Conservation (phyloP, 37 sponge, comb jelly and placozoan species). For the Beroe ovata region DNA sequence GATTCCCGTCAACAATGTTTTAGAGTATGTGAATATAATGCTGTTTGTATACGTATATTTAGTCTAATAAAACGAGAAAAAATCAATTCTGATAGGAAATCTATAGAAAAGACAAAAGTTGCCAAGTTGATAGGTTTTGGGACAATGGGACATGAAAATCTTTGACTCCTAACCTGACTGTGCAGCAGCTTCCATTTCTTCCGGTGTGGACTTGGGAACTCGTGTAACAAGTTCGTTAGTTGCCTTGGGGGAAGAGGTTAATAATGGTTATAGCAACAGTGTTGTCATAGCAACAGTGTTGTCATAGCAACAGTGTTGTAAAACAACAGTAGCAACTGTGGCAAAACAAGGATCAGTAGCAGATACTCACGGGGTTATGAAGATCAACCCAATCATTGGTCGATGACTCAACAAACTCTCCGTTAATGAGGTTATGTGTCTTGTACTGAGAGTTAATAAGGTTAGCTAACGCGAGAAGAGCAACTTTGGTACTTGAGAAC, state of each 20-base stretch:
- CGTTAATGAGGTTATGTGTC: slow-evolving; percentile 87
- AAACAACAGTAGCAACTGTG: too few relatives aligned
- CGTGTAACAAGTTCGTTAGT: slow-evolving; percentile 90
- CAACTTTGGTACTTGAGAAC: too few relatives aligned
- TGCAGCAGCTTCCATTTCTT: slow-evolving; percentile 93
- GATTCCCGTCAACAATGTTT: too few relatives aligned
- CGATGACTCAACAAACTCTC: slow-evolving; percentile 88
- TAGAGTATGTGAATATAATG: too few relatives aligned
- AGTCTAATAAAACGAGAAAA: too few relatives aligned
- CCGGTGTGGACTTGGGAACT: slow-evolving; percentile 90
- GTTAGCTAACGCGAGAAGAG: too few relatives aligned
- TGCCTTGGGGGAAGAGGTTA: slow-evolving; percentile 70
- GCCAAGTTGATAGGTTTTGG: too few relatives aligned
- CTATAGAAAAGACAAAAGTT: too few relatives aligned
- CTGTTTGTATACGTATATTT: too few relatives aligned
- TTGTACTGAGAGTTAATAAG: slow-evolving; percentile 74
- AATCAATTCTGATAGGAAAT: too few relatives aligned
- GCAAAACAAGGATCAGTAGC: too few relatives aligned
- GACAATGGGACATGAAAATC: too few relatives aligned
- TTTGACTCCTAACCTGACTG: slow-evolving; percentile 69
- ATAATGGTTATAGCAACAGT: background rate
- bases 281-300: background rate
- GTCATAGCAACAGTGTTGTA: background rate
- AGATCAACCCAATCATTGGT: slow-evolving; percentile 92
- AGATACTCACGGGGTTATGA: slow-evolving; percentile 80